Evolutionary conservation across 2,888 invertebrate species (phyloP).

Genomic region (Hydroisotoma schaefferi): DNA sequence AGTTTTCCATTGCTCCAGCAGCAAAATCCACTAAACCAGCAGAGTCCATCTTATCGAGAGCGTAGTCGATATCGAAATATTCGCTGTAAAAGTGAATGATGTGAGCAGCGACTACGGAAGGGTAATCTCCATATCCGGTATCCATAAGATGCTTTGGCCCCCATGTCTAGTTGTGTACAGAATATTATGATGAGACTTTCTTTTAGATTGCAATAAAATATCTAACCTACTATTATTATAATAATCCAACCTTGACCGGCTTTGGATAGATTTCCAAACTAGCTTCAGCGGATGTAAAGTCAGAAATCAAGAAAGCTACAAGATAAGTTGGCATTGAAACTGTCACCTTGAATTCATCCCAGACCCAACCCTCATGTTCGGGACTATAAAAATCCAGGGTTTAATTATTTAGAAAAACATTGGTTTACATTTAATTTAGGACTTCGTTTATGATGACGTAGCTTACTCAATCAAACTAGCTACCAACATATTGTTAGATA

Average conservation of each 20-base stretch:
- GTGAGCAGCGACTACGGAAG: constrained; percentile 23
- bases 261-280: constrained; percentile 28
- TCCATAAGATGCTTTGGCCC: constrained; percentile 34
- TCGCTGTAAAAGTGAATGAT: constrained; percentile 12
- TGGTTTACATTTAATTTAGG: background rate
- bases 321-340: constrained; percentile 59
- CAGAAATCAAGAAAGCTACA: constrained; percentile 58
- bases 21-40: constrained; percentile 33
- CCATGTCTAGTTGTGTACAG: constrained; percentile 24
- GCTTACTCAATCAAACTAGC: too few relatives aligned
- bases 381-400: constrained; percentile 8
- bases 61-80: constrained; percentile 27
- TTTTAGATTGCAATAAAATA: background rate
- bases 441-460: constrained; percentile 22
- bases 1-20: constrained; percentile 39
- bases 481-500: too few relatives aligned
- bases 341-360: constrained; percentile 52
- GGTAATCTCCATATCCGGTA: constrained; percentile 26
- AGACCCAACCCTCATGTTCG: constrained; percentile 50
- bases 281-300: constrained; percentile 51
- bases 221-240: background rate
- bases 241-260: constrained; percentile 38
- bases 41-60: constrained; percentile 39
- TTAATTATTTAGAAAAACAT: background rate
- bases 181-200: background rate